Conservation (phyloP, 2,113 vertebrate species). For the Pseudopipra pipra region DNA sequence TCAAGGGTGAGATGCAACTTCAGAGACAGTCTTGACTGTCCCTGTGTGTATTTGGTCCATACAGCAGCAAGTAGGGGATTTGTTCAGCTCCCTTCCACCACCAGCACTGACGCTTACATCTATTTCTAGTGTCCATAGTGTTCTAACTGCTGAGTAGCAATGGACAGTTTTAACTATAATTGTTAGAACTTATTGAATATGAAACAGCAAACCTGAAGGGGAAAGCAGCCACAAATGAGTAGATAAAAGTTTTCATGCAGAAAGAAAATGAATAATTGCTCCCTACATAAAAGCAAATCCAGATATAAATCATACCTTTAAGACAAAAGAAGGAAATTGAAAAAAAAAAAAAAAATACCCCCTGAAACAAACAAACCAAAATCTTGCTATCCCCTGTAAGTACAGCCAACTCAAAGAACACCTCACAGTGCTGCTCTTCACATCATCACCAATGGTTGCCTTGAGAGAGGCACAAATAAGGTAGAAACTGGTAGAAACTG, state of each 20-base stretch:
- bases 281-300: neutral
- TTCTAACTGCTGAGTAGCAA: neutral
- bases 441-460: neutral
- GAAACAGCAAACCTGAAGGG: neutral
- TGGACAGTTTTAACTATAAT: neutral
- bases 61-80: neutral
- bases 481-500: neutral
- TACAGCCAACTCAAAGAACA: neutral
- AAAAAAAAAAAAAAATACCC: neutral
- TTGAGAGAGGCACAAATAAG: neutral
- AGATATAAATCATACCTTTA: neutral
- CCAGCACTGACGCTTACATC: neutral
- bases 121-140: neutral
- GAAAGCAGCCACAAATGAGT: neutral
- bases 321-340: neutral
- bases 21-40: neutral
- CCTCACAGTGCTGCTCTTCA: neutral
- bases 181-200: neutral
- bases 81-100: neutral
- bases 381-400: neutral
- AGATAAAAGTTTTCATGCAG: neutral
- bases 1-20: neutral
- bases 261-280: constrained; percentile 3
- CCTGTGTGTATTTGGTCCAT: neutral
- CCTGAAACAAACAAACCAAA: neutral